A percentile compares a stretch with the other conserved stretches of the same genome.
Conservation (phyloP, 2,797 vertebrate genomes). For the Tragopan temminckii region DNA sequence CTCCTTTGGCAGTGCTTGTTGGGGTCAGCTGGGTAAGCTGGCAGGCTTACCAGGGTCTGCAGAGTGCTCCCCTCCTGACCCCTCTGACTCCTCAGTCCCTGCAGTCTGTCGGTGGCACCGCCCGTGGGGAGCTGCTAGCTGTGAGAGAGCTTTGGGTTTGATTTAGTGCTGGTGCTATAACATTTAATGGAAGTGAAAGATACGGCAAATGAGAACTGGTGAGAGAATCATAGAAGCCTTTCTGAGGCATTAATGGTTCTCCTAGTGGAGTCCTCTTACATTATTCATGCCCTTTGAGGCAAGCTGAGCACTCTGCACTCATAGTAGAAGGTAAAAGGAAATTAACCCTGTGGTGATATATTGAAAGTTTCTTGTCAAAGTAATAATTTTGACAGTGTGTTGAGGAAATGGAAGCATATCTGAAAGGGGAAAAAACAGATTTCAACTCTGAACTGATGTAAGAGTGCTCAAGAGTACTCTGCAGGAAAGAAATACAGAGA, state of each 20-base stretch:
- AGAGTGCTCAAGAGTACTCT: not conserved
- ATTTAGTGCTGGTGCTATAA: not conserved
- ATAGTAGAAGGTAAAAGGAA: constrained; percentile 14
- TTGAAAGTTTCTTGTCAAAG: not conserved
- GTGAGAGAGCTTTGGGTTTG: not conserved
- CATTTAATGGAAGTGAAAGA: constrained; percentile 25
- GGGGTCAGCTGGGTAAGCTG: not conserved
- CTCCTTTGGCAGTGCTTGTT: not conserved
- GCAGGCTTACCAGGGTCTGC: not conserved
- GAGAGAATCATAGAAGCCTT: constrained; percentile 1
- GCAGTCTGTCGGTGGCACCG: not conserved
- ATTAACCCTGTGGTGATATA: not conserved
- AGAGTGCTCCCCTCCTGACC: not conserved
- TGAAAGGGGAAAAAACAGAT: not conserved
- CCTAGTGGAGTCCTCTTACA: not conserved
- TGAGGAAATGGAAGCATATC: not conserved
- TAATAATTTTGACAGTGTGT: not conserved
- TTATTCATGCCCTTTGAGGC: constrained; percentile 64
- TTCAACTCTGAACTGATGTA: not conserved
- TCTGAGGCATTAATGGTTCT: constrained; percentile 35
- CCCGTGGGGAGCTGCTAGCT: not conserved
- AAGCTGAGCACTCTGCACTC: not conserved
- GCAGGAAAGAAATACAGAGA: not conserved
- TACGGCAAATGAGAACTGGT: not conserved
- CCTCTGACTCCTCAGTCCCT: not conserved